A percentile compares a stretch with the other conserved stretches of the same genome.
phyloP scores from a whole-genome alignment of 2,888 invertebrate species.

The Serrognathus titanus region DNA sequence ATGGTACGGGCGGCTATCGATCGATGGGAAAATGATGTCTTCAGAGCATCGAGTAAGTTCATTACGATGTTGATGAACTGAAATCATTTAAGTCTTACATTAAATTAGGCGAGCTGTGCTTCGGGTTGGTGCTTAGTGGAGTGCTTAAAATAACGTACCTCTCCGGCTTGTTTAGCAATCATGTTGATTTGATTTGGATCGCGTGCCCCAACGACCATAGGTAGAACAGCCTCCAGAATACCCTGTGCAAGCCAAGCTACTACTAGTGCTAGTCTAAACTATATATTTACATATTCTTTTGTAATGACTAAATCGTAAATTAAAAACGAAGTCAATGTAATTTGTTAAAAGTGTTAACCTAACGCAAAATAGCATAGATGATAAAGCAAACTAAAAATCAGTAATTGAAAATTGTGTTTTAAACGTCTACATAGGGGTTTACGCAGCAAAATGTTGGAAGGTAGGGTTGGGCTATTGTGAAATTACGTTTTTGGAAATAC shows the following conservation, averaged over 20 bases:
- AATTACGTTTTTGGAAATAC: too few species aligned
- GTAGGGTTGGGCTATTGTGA: too few species aligned
- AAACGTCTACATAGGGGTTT: too few species aligned
- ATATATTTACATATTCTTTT: slow-evolving; percentile 26
- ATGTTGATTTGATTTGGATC: slow-evolving; percentile 89
- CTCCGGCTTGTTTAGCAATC: slow-evolving; percentile 93
- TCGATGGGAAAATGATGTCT: slow-evolving; percentile 89
- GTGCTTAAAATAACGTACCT: slow-evolving; percentile 67
- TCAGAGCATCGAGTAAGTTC: slow-evolving; percentile 85
- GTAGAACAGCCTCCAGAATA: slow-evolving; percentile 88
- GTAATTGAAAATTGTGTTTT: too few species aligned
- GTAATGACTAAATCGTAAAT: too few species aligned
- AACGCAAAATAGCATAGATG: too few species aligned
- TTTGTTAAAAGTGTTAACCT: too few species aligned
- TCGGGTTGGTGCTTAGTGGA: not conserved
- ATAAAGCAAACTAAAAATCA: too few species aligned
- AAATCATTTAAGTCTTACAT: slow-evolving; percentile 23
- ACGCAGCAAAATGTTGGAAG: too few species aligned
- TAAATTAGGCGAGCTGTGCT: not conserved
- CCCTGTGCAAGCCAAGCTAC: slow-evolving; percentile 66
- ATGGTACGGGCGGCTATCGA: slow-evolving; percentile 80
- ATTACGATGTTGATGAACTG: slow-evolving; percentile 92
- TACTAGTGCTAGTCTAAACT: slow-evolving; percentile 41
- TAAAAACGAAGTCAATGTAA: too few species aligned
- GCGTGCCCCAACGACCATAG: slow-evolving; percentile 85